Base-by-base conservation (phyloP, 2,797 vertebrate species). In the Galaxias olidus region DNA sequence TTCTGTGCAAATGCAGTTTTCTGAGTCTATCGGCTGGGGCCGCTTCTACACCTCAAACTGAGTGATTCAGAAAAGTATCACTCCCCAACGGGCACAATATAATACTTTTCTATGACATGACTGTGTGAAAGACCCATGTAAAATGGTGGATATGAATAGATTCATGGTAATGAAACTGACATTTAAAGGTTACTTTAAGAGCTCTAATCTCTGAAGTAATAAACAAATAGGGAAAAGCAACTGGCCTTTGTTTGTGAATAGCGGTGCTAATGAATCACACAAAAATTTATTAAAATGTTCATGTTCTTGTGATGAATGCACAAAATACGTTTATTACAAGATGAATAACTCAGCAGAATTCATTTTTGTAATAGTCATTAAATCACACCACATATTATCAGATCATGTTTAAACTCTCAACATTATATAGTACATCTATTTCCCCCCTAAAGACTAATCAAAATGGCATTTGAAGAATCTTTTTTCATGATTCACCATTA, bases 401-500 rank as follows among this genome's bases (percentile, higher is more conserved):
- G 13, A 14, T 53, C 30, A 30, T 63, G 13, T 15, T 68, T 41
- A 8, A 9, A 15, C 10, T 1, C 9, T n/a, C 61, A 14, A 40
- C n/a, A 52, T 10, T 15, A 47, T 51, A n/a, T 41, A 44, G 43
- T 40, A 40, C 9, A 72, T 61, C 48, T 55, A 58, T 55, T 64
- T 59, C 56, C 15, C 52, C 50, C 57, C 63, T 41, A 61, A 61
- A 56, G 65, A 68, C 30, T 68, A 59, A 68, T 63, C 44, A 13
- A 63, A 63, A 60, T 68, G 64, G 54, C 63, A 40, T 49, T 65
- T 65, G 51, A 61, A 71, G 52, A 63, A 8, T 30, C 50, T 54
- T 68, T 53, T 41, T 55, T 63, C 65, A 47, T 62, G 67, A 70
- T 72, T 76, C 67, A 69, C 53, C 73, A 81, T 81, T 81, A 76